These are phyloP conservation scores for Ceyx melanurus DNA, from an alignment of 2,113 vertebrate genomes.

Conservation along the genomic window DNA sequence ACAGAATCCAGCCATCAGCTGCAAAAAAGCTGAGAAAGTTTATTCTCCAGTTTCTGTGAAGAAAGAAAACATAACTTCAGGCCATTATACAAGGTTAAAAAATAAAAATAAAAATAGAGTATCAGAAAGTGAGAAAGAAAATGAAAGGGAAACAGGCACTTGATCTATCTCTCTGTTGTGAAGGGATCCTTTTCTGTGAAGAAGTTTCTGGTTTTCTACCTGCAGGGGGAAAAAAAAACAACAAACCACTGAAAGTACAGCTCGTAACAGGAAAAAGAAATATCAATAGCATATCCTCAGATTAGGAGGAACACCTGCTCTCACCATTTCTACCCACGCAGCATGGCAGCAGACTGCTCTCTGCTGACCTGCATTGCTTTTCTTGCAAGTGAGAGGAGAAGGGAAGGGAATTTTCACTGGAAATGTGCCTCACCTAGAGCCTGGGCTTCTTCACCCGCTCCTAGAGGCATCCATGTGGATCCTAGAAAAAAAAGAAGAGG, in stretches of 20 bases:
- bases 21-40: not conserved
- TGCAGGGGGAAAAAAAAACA: not conserved
- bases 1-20: not conserved
- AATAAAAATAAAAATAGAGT: not conserved
- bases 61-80: conserved; percentile 9
- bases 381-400: not conserved
- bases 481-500: not conserved
- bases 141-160: not conserved
- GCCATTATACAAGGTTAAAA: not conserved
- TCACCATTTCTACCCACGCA: accelerated
- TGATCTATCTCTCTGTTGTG: not conserved
- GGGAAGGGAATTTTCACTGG: not conserved
- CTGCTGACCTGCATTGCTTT: not conserved
- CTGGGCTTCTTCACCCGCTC: not conserved
- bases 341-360: not conserved
- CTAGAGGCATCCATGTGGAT: not conserved
- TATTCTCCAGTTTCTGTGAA: not conserved
- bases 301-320: not conserved
- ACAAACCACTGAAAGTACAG: not conserved
- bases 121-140: not conserved
- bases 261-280: not conserved
- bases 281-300: not conserved
- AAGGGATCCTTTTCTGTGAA: not conserved
- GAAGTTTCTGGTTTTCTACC: not conserved
- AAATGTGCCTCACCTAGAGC: not conserved